phyloP scores from a whole-genome alignment of 2,888 invertebrate genomes.

The Dynastes grantii region DNA sequence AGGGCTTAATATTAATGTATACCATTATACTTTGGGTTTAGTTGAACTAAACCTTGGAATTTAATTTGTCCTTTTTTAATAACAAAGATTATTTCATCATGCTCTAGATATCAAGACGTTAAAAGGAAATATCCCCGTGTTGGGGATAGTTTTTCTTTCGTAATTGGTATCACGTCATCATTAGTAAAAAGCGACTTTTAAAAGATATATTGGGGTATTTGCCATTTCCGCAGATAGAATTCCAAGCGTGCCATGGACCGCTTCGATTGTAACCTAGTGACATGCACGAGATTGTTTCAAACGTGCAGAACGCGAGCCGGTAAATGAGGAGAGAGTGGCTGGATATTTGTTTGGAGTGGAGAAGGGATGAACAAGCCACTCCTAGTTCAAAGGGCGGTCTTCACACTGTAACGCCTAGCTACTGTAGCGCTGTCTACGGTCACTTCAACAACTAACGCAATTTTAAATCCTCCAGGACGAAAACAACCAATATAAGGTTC shows the following conservation, averaged over 20 bases:
- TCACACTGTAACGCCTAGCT: constrained; percentile 61
- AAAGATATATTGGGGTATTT: constrained; percentile 1
- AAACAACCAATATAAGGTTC: constrained; percentile 37
- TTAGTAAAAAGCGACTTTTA: constrained; percentile 17
- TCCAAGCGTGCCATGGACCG: constrained; percentile 20
- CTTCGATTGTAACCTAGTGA: constrained; percentile 48
- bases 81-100: not conserved
- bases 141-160: too few relatives aligned
- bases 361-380: constrained; percentile 60
- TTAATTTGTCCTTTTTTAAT: too few relatives aligned
- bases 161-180: not conserved
- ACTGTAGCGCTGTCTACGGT: constrained; percentile 60
- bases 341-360: constrained; percentile 52
- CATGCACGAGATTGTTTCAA: constrained; percentile 47
- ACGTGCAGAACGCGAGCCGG: constrained; percentile 48
- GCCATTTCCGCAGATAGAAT: constrained; percentile 19
- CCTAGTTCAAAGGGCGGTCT: constrained; percentile 65
- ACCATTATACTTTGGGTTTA: too few relatives aligned
- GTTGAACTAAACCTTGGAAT: too few relatives aligned
- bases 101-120: not conserved
- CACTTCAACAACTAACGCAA: constrained; percentile 58
- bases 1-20: too few relatives aligned
- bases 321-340: constrained; percentile 52
- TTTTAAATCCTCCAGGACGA: constrained; percentile 49
- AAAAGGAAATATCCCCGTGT: too few relatives aligned